Evolutionary conservation across 1,140 invertebrate species (phyloP), one percentile per base, ranked within the genome.

Genomic region (Matsumurasca onukii): DNA sequence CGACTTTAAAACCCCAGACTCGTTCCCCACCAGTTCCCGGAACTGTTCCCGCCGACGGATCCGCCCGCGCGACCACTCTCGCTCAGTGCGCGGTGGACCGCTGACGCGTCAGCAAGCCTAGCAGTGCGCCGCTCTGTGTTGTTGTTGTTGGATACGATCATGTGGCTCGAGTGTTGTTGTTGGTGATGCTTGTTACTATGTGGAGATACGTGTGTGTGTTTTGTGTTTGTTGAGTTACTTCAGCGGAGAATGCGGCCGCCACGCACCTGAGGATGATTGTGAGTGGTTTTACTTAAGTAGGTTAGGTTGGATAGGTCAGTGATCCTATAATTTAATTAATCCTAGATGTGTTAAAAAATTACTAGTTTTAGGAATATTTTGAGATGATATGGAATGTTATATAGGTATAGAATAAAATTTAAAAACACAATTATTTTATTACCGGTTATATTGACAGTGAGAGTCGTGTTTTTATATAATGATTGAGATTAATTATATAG

Each of bases 241-340:
- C 9, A n/a, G n/a, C n/a, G 55, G 55, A 59, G 55, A 27, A 59
- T 59, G 55, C 55, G 25, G 24, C 12, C 55, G 55, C 55, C 55
- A 59, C 25, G 55, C 30, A 27, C 55, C 55, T 59, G 55, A 59
- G 25, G 55, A 59, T 59, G 55, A 59, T 29, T 59, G 55, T 59
- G 30, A 27, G 55, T 59, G 3, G 3, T 15, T 20, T 52, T 52
- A 52, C 34, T 39, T 9, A 39, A 39, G n/a, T n/a, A n/a, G n/a
- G n/a, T n/a, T n/a, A n/a, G n/a, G n/a, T n/a, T n/a, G n/a, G n/a
- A n/a, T n/a, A n/a, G n/a, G n/a, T n/a, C n/a, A n/a, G n/a, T n/a
- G n/a, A n/a, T n/a, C n/a, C n/a, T n/a, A n/a, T n/a, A n/a, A n/a
- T n/a, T n/a, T n/a, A n/a, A n/a, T n/a, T n/a, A n/a, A n/a, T n/a